Base-by-base conservation (phyloP, 2,797 vertebrate species). In the Parauchenoglanis punctatus region DNA sequence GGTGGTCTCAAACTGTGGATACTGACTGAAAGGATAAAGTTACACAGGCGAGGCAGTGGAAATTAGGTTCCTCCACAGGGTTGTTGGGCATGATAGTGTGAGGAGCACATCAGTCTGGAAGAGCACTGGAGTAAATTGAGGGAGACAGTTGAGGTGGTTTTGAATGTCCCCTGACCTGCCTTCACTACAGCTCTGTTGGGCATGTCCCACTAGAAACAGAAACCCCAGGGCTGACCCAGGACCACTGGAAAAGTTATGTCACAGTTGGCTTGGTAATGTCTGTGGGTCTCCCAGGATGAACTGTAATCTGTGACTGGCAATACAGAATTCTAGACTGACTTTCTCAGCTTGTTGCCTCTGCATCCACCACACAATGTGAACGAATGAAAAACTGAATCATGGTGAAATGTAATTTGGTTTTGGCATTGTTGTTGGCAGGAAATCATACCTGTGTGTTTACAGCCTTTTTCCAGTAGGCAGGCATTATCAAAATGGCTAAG, bases 341-440 rank as follows among this genome's bases (percentile, higher is more conserved):
- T 73, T 46, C 70, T 28, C 49, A 54, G 12, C 75, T 54, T 76
- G 73, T 76, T 76, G 11, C 25, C 46, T n/a, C 73, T 3, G 12
- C 46, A 76, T 3, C n/a, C 49, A 31, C 13, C 75, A 77, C n/a
- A 15, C n/a, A 28, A 6, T 17, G 18, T 56, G 15, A 54, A 28
- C 28, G 25, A 52, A 28, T 56, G 17, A 18, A 78, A 94, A 94
- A 95, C 93, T 88, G 88, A 91, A 95, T 96, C 94, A 92, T 93
- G 91, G 92, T 93, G 94, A 94, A 91, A 87, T 89, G 85, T 87
- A 87, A 93, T 92, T 82, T 31, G 7, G 13, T 35, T 59, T 56
- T 59, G 56, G 5, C 31, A 61, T 44, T 61, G 56, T 61, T 61
- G 49, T 49, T 40, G 40, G 18, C 7, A 12, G 10, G 54, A 91